These are phyloP conservation scores for Phalloptychus januarius DNA, from an alignment of 2,797 vertebrate genomes.

Conservation along the genomic window DNA sequence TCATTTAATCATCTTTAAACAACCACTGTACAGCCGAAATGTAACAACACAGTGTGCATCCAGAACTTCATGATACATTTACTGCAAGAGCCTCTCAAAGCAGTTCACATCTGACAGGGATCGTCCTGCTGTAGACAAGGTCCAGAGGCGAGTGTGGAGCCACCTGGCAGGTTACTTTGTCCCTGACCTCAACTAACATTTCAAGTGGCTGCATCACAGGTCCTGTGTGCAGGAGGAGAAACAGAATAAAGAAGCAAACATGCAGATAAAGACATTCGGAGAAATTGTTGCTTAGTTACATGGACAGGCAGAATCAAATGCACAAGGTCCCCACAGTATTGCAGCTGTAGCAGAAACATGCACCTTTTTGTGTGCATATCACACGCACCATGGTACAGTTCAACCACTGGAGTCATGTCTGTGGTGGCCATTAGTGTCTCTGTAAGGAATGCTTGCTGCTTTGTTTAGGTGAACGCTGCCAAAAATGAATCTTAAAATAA, in stretches of 20 bases:
- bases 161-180: conserved; percentile 42
- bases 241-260: conserved; percentile 72
- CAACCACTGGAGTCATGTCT: conserved; percentile 52
- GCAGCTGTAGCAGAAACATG: conserved; percentile 73
- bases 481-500: conserved; percentile 16
- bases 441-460: conserved; percentile 55
- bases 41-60: conserved; percentile 30
- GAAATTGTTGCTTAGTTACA: conserved; percentile 65
- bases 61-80: conserved; percentile 40
- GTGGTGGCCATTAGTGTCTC: conserved; percentile 43
- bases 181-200: conserved; percentile 48
- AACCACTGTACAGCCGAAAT: conserved; percentile 25
- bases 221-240: conserved; percentile 56
- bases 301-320: conserved; percentile 62
- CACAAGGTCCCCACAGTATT: conserved; percentile 62
- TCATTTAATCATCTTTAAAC: conserved; percentile 16
- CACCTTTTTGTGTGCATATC: conserved; percentile 58
- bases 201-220: conserved; percentile 56
- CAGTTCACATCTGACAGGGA: conserved; percentile 52
- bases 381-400: conserved; percentile 45
- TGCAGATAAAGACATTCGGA: conserved; percentile 80
- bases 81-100: conserved; percentile 46
- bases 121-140: conserved; percentile 28
- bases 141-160: conserved; percentile 36
- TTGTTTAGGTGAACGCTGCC: conserved; percentile 36